phyloP scores from a whole-genome alignment of 2,888 invertebrate genomes.

The Nephrotoma flavescens region DNA sequence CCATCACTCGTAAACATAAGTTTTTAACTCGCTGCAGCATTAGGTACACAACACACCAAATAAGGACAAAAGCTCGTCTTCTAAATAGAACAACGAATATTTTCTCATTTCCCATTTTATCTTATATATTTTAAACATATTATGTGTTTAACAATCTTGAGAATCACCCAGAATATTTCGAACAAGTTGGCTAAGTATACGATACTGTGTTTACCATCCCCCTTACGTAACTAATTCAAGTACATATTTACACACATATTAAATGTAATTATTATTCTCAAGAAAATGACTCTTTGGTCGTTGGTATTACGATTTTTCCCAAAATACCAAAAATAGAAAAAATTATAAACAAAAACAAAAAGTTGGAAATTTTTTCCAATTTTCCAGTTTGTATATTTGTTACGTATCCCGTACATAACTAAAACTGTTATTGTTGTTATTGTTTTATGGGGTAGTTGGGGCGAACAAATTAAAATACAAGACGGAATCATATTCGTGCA shows the following conservation, averaged over 20 bases:
- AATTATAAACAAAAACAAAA: not conserved
- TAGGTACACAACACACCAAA: not conserved
- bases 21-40: not conserved
- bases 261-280: not conserved
- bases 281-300: not conserved
- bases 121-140: not conserved
- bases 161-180: not conserved
- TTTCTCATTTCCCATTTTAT: not conserved
- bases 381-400: not conserved
- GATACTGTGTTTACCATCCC: not conserved
- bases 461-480: not conserved
- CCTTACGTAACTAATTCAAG: not conserved
- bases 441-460: not conserved
- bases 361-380: not conserved
- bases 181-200: not conserved
- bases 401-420: not conserved
- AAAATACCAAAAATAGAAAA: no score
- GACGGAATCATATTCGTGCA: not conserved
- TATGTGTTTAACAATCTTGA: not conserved
- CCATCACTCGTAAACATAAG: not conserved
- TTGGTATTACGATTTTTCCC: not conserved
- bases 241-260: not conserved
- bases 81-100: not conserved
- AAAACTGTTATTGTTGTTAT: not conserved
- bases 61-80: not conserved